A percentile compares a stretch with the other conserved stretches of the same genome.
Evolutionary conservation across 2,113 vertebrate species (phyloP).

Genomic region (Desmodus rotundus): DNA sequence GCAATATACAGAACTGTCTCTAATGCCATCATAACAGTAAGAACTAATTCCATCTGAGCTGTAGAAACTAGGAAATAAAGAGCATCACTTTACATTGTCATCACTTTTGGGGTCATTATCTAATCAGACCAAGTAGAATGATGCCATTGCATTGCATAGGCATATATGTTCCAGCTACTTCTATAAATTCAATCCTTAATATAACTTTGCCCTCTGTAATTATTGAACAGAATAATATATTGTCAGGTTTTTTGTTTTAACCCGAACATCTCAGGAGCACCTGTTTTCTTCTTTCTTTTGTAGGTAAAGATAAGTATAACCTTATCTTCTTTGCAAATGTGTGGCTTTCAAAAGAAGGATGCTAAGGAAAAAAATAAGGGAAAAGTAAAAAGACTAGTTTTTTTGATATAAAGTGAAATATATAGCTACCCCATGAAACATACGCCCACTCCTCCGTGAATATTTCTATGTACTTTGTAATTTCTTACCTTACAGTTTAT

Average conservation of each 20-base stretch:
- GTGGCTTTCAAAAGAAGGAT: neutral
- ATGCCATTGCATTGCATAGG: neutral
- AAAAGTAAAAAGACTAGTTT: neutral
- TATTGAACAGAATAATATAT: neutral
- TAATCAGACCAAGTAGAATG: neutral
- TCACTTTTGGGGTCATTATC: neutral
- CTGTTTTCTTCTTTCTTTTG: neutral
- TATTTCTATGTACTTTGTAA: neutral
- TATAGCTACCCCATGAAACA: neutral
- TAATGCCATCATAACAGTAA: neutral
- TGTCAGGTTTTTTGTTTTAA: neutral
- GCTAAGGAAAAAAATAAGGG: neutral
- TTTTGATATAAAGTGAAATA: neutral
- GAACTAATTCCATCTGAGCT: neutral
- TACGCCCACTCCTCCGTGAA: neutral
- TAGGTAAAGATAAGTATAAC: neutral
- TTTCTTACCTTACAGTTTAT: neutral
- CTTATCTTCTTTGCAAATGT: neutral
- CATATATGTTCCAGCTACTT: neutral
- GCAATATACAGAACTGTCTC: neutral
- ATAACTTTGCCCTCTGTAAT: neutral
- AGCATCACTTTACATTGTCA: neutral
- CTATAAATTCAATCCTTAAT: slow-evolving; percentile 17
- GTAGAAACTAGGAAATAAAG: neutral
- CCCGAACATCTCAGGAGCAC: neutral